phyloP scores from a whole-genome alignment of 2,113 vertebrate species.

The Colius striatus region DNA sequence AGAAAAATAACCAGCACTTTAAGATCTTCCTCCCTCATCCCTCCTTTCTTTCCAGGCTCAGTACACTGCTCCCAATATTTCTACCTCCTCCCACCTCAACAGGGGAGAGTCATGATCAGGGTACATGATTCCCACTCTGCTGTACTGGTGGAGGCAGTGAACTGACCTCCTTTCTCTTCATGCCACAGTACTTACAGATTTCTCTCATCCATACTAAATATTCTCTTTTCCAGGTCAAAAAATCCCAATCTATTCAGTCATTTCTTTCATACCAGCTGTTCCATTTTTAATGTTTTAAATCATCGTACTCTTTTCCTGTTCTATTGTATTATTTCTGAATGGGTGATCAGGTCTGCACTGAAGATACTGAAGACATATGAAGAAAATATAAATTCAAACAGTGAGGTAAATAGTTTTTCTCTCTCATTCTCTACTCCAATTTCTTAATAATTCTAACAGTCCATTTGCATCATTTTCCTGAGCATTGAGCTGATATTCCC shows the following conservation, averaged over 20 bases:
- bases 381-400: not conserved
- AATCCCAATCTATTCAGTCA: not conserved
- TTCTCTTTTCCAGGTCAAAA: not conserved
- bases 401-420: not conserved
- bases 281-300: not conserved
- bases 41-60: too few relatives aligned
- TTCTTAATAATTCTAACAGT: not conserved
- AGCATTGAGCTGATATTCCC: not conserved
- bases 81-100: too few relatives aligned
- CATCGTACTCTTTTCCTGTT: not conserved
- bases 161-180: not conserved
- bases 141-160: not conserved
- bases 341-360: not conserved
- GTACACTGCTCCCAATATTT: too few relatives aligned
- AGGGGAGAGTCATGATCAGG: not conserved
- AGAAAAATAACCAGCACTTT: too few relatives aligned
- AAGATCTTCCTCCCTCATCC: too few relatives aligned
- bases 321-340: not conserved
- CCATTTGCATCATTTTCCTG: not conserved
- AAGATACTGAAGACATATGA: too few relatives aligned
- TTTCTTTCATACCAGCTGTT: not conserved
- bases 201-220: not conserved
- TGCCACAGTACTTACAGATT: not conserved
- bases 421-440: not conserved
- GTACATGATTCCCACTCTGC: fast-evolving